A percentile compares a stretch with the other conserved stretches of the same genome.
Conservation (phyloP, 2,797 vertebrate genomes). For the Harpagifer antarcticus region DNA sequence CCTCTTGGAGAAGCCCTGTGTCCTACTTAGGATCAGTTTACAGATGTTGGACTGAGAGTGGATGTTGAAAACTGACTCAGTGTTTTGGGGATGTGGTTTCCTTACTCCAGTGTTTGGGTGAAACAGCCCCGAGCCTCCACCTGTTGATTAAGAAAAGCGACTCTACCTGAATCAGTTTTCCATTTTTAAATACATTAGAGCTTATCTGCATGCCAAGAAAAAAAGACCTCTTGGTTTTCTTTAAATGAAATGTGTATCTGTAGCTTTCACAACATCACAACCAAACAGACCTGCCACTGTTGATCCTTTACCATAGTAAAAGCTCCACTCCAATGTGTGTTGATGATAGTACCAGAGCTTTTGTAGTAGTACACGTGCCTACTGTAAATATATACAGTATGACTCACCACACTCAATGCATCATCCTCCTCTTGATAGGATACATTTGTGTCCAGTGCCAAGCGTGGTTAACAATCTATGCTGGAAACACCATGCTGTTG, state of each 20-base stretch:
- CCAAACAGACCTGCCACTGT: slow-evolving; percentile 17
- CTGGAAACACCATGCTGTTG: slow-evolving; percentile 20
- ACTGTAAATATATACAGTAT: slow-evolving; percentile 37
- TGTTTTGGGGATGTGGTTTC: slow-evolving; percentile 33
- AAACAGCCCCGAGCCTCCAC: slow-evolving; percentile 20
- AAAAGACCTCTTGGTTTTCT: too few species aligned
- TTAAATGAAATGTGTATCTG: slow-evolving; percentile 11
- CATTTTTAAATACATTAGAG: background rate
- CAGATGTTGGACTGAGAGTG: slow-evolving; percentile 36
- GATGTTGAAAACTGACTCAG: slow-evolving; percentile 25
- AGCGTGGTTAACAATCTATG: slow-evolving; percentile 33
- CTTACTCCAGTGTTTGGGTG: slow-evolving; percentile 32
- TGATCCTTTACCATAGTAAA: slow-evolving; percentile 36
- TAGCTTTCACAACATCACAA: slow-evolving; percentile 2
- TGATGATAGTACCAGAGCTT: slow-evolving; percentile 35
- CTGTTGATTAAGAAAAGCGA: slow-evolving; percentile 18
- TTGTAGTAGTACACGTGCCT: slow-evolving; percentile 8
- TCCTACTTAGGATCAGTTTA: slow-evolving; percentile 55
- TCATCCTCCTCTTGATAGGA: slow-evolving; percentile 23
- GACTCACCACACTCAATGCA: slow-evolving; percentile 54
- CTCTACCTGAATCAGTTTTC: background rate
- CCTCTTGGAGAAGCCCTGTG: slow-evolving; percentile 51
- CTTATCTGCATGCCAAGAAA: slow-evolving; percentile 11
- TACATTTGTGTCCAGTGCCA: background rate
- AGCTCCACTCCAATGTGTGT: slow-evolving; percentile 25